These are phyloP conservation scores for Cyanoramphus novaezelandiae DNA, from an alignment of 2,113 vertebrate genomes.

Conservation along the genomic window DNA sequence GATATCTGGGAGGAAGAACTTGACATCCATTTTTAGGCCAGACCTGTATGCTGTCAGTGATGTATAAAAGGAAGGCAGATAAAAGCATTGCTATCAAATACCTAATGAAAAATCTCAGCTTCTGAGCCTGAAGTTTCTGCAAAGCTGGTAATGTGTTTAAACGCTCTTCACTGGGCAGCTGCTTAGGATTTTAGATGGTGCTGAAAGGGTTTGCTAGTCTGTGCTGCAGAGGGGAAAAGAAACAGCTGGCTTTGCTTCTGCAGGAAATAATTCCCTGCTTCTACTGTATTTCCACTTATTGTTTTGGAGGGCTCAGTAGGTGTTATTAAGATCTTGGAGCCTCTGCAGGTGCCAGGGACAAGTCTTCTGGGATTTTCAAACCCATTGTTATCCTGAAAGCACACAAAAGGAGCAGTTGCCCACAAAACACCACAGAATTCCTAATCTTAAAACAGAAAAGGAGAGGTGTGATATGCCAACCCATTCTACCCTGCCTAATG, in stretches of 20 bases:
- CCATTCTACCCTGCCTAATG: accelerated
- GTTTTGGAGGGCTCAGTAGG: not conserved
- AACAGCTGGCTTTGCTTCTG: not conserved
- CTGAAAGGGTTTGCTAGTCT: not conserved
- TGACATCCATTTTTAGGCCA: not conserved
- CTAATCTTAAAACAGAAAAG: not conserved
- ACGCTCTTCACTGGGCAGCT: not conserved
- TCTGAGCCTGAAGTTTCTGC: not conserved
- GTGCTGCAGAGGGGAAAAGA: not conserved
- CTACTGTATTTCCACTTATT: not conserved
- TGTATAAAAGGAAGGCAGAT: not conserved
- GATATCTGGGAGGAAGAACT: not conserved
- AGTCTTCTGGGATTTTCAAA: not conserved
- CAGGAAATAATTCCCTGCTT: not conserved
- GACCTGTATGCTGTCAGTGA: not conserved
- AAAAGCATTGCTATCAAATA: not conserved
- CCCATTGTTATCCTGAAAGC: not conserved
- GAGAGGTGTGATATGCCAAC: not conserved
- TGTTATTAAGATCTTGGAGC: not conserved
- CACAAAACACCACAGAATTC: not conserved
- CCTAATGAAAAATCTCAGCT: not conserved
- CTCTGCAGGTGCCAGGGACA: not conserved
- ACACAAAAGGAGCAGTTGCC: not conserved
- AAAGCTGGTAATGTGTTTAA: not conserved
- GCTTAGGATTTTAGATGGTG: not conserved